Evolutionary conservation across 2,888 invertebrate genomes (phyloP), one percentile per base, ranked within the genome.

Genomic region (Nineta flava): DNA sequence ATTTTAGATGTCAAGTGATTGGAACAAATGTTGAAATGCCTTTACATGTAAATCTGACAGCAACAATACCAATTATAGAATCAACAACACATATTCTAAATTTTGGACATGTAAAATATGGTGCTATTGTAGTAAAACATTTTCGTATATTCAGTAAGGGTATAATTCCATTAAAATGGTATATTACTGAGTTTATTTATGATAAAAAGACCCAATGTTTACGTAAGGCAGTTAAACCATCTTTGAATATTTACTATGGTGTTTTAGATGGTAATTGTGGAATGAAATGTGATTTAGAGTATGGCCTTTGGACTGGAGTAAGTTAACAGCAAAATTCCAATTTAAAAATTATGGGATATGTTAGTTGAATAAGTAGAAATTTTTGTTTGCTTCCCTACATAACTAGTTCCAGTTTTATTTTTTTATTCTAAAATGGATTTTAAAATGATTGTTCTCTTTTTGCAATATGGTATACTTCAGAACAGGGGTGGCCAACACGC

Each of bases 101-200:
- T 42, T 48, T 48, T 48, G 48, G 48, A 10, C 15, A 21, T 5
- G 42, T 42, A 15, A 48, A 48, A 48, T 34, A 31, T 41, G 31
- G 9, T 21, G 15, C 48, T 9, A 16, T 7, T 13, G 10, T n/a
- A 26, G 26, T 9, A 26, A 21, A 42, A 41, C 9, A 12, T 26
- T 40, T 48, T 21, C 21, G 15, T 2, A 16, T 48, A 13, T 21
- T 31, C 12, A 48, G 21, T 42, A 35, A 48, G 26, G 19, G 41
- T 15, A 15, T 16, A 21, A 15, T 32, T 9, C 12, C 19, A 15
- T 13, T 48, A 26, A n/a, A 48, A 42, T 42, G 41, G 43, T 9
- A 16, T 48, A 41, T 48, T 34, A 35, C 34, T 13, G 48, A 48
- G 19, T 48, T 42, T 41, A 16, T 48, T 31, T 48, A 31, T 42